A percentile compares a stretch with the other conserved stretches of the same genome.
These are phyloP conservation scores for Dicyrtomina minuta DNA, from an alignment of 2,888 invertebrate species.

Conservation along the genomic window DNA sequence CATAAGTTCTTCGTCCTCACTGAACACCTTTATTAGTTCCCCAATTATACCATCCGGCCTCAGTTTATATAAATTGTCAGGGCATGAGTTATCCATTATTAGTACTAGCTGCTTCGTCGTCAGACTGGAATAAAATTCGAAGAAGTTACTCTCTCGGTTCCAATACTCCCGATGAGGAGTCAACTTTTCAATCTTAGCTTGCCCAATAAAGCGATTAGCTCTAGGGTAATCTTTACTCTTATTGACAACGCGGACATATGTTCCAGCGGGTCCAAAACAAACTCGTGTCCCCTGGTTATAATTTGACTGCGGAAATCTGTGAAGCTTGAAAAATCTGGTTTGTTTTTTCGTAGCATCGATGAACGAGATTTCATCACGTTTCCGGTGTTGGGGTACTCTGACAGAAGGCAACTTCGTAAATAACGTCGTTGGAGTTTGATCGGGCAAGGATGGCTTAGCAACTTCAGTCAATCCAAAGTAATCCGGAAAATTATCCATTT, in stretches of 20 bases:
- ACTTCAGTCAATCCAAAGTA: conserved; percentile 24
- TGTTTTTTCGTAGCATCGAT: conserved; percentile 21
- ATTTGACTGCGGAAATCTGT: conserved; percentile 18
- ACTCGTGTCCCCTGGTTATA: conserved; percentile 33
- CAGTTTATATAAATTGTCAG: conserved; percentile 17
- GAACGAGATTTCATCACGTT: conserved; percentile 28
- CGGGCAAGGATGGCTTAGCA: background rate
- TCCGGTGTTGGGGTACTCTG: conserved; percentile 25
- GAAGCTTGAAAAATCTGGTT: conserved; percentile 17
- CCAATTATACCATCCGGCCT: conserved; percentile 30
- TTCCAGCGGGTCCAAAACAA: conserved; percentile 41
- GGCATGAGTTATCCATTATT: conserved; percentile 13
- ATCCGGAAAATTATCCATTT: conserved; percentile 22
- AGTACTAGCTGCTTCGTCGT: conserved; percentile 18
- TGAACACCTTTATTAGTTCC: conserved; percentile 19
- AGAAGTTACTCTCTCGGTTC: background rate
- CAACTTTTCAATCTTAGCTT: conserved; percentile 26
- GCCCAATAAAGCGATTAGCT: conserved; percentile 25
- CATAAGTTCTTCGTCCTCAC: conserved; percentile 8
- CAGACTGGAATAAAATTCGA: conserved; percentile 9
- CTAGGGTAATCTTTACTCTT: conserved; percentile 19
- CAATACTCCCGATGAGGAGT: conserved; percentile 7
- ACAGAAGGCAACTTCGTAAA: background rate
- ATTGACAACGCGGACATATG: conserved; percentile 37
- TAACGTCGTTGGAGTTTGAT: background rate